A percentile compares a stretch with the other conserved stretches of the same genome.
phyloP scores from a whole-genome alignment of 2,888 invertebrate genomes.

The Conomelus anceps region DNA sequence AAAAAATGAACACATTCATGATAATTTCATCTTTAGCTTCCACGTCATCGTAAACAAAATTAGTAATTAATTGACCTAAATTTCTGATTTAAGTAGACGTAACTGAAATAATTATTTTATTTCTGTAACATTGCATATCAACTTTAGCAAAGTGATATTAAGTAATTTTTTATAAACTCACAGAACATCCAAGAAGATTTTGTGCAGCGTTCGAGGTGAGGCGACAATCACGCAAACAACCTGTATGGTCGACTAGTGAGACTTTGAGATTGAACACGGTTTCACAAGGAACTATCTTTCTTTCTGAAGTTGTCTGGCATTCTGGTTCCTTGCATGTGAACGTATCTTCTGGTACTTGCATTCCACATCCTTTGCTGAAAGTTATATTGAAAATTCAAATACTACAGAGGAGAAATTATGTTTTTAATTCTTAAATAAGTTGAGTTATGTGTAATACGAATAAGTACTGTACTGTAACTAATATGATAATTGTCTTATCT shows the following conservation, averaged over 20 bases:
- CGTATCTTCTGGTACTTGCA: constrained; percentile 32
- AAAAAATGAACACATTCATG: no score
- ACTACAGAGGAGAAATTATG: no score
- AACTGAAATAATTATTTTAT: not conserved
- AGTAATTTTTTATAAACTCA: constrained; percentile 38
- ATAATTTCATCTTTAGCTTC: no score
- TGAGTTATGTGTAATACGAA: no score
- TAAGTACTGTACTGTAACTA: no score
- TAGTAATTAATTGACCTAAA: not conserved
- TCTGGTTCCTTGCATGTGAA: constrained; percentile 41
- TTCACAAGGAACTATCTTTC: constrained; percentile 36
- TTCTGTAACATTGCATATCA: not conserved
- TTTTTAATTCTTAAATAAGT: no score
- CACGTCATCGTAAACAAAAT: no score
- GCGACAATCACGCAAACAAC: constrained; percentile 52
- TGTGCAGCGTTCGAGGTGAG: constrained; percentile 54
- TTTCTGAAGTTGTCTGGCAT: constrained; percentile 38
- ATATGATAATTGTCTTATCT: no score
- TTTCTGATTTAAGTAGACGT: not conserved
- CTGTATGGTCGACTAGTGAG: constrained; percentile 61
- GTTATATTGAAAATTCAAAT: constrained; percentile 22
- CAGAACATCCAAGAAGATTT: constrained; percentile 51
- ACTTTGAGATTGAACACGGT: constrained; percentile 54
- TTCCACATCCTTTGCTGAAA: constrained; percentile 35
- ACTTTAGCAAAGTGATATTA: not conserved